Conservation (phyloP, 2,797 vertebrate genomes). For the Notolepis coatsorum region DNA sequence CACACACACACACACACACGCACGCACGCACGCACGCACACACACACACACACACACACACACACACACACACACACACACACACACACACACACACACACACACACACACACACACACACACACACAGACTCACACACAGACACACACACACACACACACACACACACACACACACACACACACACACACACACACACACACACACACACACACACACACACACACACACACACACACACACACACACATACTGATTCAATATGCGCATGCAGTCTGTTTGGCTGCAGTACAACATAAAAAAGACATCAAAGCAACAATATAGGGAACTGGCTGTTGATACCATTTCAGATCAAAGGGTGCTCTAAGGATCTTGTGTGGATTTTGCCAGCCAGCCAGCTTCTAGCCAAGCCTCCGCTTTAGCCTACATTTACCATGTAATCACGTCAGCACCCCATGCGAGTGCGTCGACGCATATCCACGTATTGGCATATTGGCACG, state of each 20-base stretch:
- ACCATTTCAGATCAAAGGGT: slow-evolving; percentile 25
- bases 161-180: slow-evolving; percentile 32
- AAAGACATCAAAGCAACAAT: slow-evolving; percentile 44
- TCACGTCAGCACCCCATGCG: slow-evolving; percentile 13
- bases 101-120: not conserved
- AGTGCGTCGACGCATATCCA: not conserved
- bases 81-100: slow-evolving; percentile 28
- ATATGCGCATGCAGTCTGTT: slow-evolving; percentile 32
- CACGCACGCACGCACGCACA: too few species aligned
- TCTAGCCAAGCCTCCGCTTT: slow-evolving; percentile 3
- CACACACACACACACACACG: slow-evolving; percentile 33
- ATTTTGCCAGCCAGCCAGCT: not conserved
- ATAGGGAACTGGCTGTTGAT: not conserved
- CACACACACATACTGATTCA: slow-evolving; percentile 9
- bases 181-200: slow-evolving; percentile 34
- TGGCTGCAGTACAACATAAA: slow-evolving; percentile 27
- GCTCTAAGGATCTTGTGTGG: slow-evolving; percentile 10
- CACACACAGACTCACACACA: not conserved
- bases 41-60: slow-evolving; percentile 38
- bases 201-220: slow-evolving; percentile 33
- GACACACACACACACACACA: not conserved
- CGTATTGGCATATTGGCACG: not conserved
- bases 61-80: slow-evolving; percentile 35
- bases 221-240: slow-evolving; percentile 23
- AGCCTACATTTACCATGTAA: not conserved